Evolutionary conservation across 2,888 invertebrate genomes (phyloP).

Genomic region (Helleia helle): DNA sequence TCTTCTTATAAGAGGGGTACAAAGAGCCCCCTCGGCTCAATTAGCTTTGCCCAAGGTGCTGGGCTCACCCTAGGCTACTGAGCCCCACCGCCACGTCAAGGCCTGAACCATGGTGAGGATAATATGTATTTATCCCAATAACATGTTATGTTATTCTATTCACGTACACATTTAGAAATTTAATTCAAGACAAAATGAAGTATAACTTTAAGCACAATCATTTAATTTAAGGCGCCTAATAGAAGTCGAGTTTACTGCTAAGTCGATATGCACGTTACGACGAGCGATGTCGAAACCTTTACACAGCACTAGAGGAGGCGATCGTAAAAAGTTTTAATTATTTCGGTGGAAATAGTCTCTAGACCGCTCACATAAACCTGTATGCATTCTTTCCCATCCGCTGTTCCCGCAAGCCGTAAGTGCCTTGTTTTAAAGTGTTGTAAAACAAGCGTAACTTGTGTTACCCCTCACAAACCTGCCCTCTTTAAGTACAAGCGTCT

Average conservation of each 20-base stretch:
- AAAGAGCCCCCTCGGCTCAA: too few species aligned
- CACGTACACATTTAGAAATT: too few species aligned
- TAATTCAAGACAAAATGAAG: too few species aligned
- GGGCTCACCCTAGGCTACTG: too few species aligned
- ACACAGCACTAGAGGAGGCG: conserved; percentile 41
- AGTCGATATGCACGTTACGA: conserved; percentile 35
- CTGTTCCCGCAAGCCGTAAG: conserved; percentile 47
- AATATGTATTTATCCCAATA: too few species aligned
- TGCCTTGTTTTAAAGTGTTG: conserved; percentile 68
- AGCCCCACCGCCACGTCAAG: too few species aligned
- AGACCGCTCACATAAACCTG: conserved; percentile 59
- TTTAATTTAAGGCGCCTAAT: conserved; percentile 27
- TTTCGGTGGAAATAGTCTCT: conserved; percentile 51
- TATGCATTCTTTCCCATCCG: conserved; percentile 48
- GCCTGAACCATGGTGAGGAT: too few species aligned
- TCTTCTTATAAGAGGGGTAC: too few species aligned
- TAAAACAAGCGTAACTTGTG: conserved; percentile 58
- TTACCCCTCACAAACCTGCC: conserved; percentile 28
- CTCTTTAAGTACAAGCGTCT: conserved; percentile 45
- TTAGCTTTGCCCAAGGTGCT: too few species aligned
- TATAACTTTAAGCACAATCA: conserved; percentile 12
- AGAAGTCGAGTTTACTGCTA: conserved; percentile 25
- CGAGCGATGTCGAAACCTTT: conserved; percentile 40
- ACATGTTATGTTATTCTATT: too few species aligned
- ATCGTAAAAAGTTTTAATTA: conserved; percentile 71